Evolutionary conservation across 2,113 vertebrate species (phyloP).

Genomic region (Psephotus haematonotus): DNA sequence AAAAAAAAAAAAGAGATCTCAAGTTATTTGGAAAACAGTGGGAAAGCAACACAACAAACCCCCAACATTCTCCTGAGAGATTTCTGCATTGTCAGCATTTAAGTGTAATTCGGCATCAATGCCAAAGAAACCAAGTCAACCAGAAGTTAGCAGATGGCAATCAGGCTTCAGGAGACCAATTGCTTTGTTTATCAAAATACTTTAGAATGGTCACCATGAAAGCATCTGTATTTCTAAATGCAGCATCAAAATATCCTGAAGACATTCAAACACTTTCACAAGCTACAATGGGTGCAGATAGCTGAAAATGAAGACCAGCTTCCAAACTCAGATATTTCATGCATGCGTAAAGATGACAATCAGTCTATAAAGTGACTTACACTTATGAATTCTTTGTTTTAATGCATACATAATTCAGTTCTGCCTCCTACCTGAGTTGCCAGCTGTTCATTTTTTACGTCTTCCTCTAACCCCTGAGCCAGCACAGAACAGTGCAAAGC

Average conservation of each 20-base stretch:
- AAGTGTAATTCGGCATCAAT: background rate
- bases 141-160: background rate
- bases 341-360: background rate
- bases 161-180: background rate
- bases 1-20: background rate
- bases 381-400: background rate
- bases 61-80: background rate
- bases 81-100: background rate
- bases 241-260: background rate
- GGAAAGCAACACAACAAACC: background rate
- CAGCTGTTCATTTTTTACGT: conserved; percentile 69
- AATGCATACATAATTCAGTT: background rate
- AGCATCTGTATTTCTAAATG: background rate
- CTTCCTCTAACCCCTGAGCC: conserved; percentile 81
- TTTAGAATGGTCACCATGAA: background rate
- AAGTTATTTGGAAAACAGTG: background rate
- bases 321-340: background rate
- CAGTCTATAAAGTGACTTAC: background rate
- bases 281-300: background rate
- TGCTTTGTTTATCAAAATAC: background rate
- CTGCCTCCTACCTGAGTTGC: conserved; percentile 56
- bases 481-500: conserved; percentile 77
- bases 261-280: background rate
- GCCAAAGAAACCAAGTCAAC: background rate
- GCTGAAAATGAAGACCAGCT: background rate